phyloP scores from a whole-genome alignment of 30 jellyfish, hydroid and myxozoan species.

The Catostylus mosaicus region DNA sequence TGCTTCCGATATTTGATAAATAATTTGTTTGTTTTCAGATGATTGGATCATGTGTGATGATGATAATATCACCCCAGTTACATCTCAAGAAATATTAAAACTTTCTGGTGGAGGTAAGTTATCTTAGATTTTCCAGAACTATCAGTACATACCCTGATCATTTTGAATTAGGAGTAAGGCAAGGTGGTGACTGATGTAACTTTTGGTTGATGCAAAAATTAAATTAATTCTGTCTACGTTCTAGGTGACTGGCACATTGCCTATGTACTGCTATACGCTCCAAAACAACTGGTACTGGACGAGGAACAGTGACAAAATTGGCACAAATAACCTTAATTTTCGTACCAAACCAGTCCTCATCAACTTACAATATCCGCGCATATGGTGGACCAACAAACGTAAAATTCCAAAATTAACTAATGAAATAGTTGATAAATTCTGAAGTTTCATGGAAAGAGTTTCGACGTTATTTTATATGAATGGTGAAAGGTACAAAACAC shows the following conservation, averaged over 20 bases:
- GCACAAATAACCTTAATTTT: not conserved
- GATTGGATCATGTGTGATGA: constrained; percentile 94
- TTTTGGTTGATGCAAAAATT: too few relatives aligned
- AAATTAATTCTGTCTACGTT: not conserved
- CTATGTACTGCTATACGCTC: constrained; percentile 81
- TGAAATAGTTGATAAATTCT: too few relatives aligned
- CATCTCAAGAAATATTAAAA: constrained; percentile 71
- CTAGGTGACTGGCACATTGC: constrained; percentile 97
- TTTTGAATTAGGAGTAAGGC: too few relatives aligned
- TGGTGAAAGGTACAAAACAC: too few relatives aligned
- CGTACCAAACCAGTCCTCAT: not conserved
- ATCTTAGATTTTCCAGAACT: not conserved
- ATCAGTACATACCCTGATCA: too few relatives aligned
- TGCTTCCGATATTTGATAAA: too few relatives aligned
- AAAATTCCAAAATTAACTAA: too few relatives aligned
- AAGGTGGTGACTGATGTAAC: too few relatives aligned
- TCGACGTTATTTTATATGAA: too few relatives aligned
- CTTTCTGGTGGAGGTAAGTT: constrained; percentile 92
- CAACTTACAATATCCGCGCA: too few relatives aligned
- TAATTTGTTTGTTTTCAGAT: constrained; percentile 39
- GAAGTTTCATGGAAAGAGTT: too few relatives aligned
- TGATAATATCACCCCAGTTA: constrained; percentile 66
- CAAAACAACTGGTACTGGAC: constrained; percentile 55
- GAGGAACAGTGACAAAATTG: constrained; percentile 17
- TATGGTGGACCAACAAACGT: too few relatives aligned